Base-by-base conservation (phyloP, 2,797 vertebrate genomes). In the Urophycis tenuis region DNA sequence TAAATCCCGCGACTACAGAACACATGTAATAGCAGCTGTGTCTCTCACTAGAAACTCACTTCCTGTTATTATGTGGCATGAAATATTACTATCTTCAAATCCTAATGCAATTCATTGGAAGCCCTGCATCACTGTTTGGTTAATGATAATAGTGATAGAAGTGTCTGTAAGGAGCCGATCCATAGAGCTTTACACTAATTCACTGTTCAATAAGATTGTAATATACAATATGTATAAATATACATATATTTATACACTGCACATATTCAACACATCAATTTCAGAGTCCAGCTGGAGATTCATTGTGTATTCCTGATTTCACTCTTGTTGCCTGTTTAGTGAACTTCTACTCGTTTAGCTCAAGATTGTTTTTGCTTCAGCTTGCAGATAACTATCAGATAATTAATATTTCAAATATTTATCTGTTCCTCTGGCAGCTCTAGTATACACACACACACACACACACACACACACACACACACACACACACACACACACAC, bases 321-420 rank as follows among this genome's bases (percentile, higher is more conserved):
- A 1, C n/a, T 67, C 64, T 30, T 1, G 2, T 29, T 9, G 72
- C 78, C 5, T 1, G 45, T 49, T 74, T 41, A 34, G 14, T 3
- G 1, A 75, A 71, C 33, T 33, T 75, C 75, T 30, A 19, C 10
- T 2, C 75, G 80, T 75, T 79, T 35, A 41, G 53, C 72, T 72
- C 14, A 22, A 76, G 79, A 80, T 80, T 81, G 83, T 84, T 88
- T 78, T 85, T 72, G 34, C 78, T 76, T 34, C 25, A 71, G 75
- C 81, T 30, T 31, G 70, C 75, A 81, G 86, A 90, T 88, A 85
- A 82, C 17, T 32, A 89, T 89, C 87, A 82, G 79, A 83, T 85
- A 75, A 87, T 89, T 83, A 79, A 90, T 84, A 84, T 90, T 81
- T 88, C 77, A 84, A 75, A 69, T 25, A 41, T 88, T 90, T 87